Evolutionary conservation across 1,140 invertebrate species (phyloP), one percentile per base, ranked within the genome.

Genomic region (Drosophila baimaii): DNA sequence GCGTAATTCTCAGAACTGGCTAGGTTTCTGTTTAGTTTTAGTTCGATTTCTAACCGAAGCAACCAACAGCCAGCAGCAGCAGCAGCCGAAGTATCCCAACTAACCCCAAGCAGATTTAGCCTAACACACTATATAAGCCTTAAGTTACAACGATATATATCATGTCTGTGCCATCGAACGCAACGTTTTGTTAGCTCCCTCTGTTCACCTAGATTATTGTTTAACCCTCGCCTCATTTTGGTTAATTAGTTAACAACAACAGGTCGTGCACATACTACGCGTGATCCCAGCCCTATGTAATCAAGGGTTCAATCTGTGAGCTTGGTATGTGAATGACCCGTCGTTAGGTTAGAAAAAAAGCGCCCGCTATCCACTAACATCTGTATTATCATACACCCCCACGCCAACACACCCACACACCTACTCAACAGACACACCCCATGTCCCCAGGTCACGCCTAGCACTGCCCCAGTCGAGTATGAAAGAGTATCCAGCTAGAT

Each of bases 401-500:
- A 76, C 33, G 56, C 54, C 52, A 15, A 55, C 13, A 70, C 31
- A 27, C 15, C 23, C 21, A 46, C 15, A 47, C 46, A 17, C 41
- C 19, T 17, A 55, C 31, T 52, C 61, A 52, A 52, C 27, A 41
- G 23, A 21, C 39, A 57, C 43, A 68, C 41, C 52, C 35, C 51
- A 55, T 39, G 21, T 33, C 71, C 51, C 41, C 25, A 71, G 46
- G 68, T 71, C 68, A 71, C 65, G 68, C 68, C 57, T 76, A 66
- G 39, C 58, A 63, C 37, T 37, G 63, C 64, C 56, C 65, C 61
- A 6, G 44, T 56, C 58, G 70, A 61, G 59, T 56, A 49, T 27
- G 49, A 74, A 73, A 79, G 57, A 33, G 57, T 66, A 83, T 83
- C 76, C 80, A 83, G 80, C 80, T 83, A 83, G 80, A 79, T 83